A percentile compares a stretch with the other conserved stretches of the same genome.
phyloP scores from a whole-genome alignment of 2,113 vertebrate species.

The Argyrosomus japonicus region DNA sequence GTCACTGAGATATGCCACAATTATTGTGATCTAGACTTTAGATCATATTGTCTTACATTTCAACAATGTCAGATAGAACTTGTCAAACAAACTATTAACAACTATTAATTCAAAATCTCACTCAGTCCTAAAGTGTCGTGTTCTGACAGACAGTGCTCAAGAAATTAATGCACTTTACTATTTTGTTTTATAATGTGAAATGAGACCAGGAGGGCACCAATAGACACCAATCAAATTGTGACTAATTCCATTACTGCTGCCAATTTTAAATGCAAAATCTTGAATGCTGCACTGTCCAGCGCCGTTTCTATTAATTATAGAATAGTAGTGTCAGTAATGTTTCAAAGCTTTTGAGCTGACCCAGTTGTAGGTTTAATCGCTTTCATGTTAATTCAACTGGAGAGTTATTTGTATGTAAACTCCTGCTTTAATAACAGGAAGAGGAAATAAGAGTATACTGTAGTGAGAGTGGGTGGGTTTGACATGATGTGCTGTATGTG shows the following conservation, averaged over 20 bases:
- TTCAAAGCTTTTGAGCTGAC: neutral
- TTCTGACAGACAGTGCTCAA: neutral
- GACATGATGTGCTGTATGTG: neutral
- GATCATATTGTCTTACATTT: neutral
- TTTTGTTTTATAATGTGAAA: neutral
- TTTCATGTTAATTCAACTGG: neutral
- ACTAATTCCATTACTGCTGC: neutral
- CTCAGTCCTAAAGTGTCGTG: neutral
- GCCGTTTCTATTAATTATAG: neutral
- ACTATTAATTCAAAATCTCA: neutral
- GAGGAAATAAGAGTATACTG: conserved; percentile 2
- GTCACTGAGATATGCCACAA: neutral
- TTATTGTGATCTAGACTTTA: neutral
- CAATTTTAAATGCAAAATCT: too few relatives aligned
- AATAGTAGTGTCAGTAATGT: neutral
- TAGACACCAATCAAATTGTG: neutral
- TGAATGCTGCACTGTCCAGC: too few relatives aligned
- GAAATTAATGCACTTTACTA: neutral
- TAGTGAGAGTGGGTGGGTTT: neutral
- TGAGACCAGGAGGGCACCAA: too few relatives aligned
- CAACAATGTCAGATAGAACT: neutral
- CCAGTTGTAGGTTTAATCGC: neutral
- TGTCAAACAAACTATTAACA: neutral
- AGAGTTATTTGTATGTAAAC: neutral
- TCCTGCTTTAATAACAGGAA: neutral